Evolutionary conservation across 2,797 vertebrate species (phyloP).

Genomic region (Notolepis coatsorum): DNA sequence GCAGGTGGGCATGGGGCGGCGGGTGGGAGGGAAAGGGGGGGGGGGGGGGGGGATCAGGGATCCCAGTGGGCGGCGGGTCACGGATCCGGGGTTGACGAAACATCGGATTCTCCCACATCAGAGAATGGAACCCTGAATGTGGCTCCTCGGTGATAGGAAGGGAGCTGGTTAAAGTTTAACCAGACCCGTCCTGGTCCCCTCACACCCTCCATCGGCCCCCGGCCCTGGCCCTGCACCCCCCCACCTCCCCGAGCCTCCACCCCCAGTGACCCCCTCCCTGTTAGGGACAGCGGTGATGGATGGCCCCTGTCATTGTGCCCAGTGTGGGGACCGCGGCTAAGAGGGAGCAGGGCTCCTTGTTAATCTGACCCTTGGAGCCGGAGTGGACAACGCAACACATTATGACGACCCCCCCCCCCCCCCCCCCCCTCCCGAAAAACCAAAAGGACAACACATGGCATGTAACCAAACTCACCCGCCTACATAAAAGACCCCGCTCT

Average conservation of each 20-base stretch:
- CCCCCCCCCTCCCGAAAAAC: constrained; percentile 33
- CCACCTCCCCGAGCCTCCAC: not conserved
- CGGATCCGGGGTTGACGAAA: constrained; percentile 65
- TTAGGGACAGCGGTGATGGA: constrained; percentile 82
- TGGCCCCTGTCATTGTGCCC: constrained; percentile 78
- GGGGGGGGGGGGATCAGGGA: constrained; percentile 71
- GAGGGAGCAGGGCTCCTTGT: constrained; percentile 72
- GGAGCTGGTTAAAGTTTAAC: constrained; percentile 98
- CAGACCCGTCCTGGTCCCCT: constrained; percentile 81
- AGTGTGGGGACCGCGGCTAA: constrained; percentile 69
- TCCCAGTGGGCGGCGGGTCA: constrained; percentile 76
- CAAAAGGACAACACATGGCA: constrained; percentile 62
- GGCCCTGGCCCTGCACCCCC: constrained; percentile 9
- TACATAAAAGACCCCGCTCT: constrained; percentile 37
- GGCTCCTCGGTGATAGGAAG: constrained; percentile 78
- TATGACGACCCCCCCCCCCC: constrained; percentile 64
- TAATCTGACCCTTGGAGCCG: constrained; percentile 79
- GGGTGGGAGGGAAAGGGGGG: constrained; percentile 47
- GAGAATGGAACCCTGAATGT: constrained; percentile 81
- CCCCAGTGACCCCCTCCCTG: constrained; percentile 81
- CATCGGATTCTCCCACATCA: constrained; percentile 63
- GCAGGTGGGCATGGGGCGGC: constrained; percentile 67
- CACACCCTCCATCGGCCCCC: constrained; percentile 58
- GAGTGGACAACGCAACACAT: constrained; percentile 78
- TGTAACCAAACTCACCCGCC: constrained; percentile 56